phyloP scores from a whole-genome alignment of 1,140 invertebrate genomes.

The Ditylenchus dipsaci region DNA sequence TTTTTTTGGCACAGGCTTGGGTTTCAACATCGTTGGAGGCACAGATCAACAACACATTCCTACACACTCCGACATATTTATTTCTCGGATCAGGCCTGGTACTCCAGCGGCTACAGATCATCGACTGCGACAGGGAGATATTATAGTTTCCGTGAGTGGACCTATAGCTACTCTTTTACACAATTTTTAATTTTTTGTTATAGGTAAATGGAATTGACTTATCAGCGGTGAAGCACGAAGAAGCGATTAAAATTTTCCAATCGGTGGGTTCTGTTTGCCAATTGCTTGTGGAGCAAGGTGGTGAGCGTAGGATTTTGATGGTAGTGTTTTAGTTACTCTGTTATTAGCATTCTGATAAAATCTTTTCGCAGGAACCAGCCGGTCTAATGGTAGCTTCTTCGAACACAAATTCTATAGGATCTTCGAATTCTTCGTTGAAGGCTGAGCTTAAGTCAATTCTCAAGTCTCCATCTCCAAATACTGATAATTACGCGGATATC shows the following conservation, averaged over 20 bases:
- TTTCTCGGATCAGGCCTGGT: slow-evolving; percentile 59
- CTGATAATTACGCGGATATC: background rate
- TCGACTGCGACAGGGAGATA: slow-evolving; percentile 59
- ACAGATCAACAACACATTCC: slow-evolving; percentile 59
- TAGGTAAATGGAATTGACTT: slow-evolving; percentile 39
- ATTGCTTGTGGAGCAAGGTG: background rate
- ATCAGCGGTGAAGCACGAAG: slow-evolving; percentile 31
- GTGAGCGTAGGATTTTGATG: background rate
- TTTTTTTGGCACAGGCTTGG: slow-evolving; percentile 55
- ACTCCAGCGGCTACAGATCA: slow-evolving; percentile 59
- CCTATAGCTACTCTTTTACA: slow-evolving; percentile 4
- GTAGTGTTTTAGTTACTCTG: background rate
- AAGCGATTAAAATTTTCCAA: slow-evolving; percentile 44
- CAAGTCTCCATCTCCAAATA: background rate
- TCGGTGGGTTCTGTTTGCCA: background rate
- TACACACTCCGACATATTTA: slow-evolving; percentile 60
- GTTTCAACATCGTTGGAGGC: slow-evolving; percentile 62
- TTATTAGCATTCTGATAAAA: too few species aligned
- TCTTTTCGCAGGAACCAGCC: too few species aligned
- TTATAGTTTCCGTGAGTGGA: slow-evolving; percentile 32
- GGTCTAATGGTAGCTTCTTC: too few species aligned
- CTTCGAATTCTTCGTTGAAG: background rate
- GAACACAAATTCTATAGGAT: too few species aligned
- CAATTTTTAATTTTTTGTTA: too few species aligned
- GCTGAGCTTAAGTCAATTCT: background rate